phyloP scores from a whole-genome alignment of 2,888 invertebrate genomes.

The Nowickia ferox region DNA sequence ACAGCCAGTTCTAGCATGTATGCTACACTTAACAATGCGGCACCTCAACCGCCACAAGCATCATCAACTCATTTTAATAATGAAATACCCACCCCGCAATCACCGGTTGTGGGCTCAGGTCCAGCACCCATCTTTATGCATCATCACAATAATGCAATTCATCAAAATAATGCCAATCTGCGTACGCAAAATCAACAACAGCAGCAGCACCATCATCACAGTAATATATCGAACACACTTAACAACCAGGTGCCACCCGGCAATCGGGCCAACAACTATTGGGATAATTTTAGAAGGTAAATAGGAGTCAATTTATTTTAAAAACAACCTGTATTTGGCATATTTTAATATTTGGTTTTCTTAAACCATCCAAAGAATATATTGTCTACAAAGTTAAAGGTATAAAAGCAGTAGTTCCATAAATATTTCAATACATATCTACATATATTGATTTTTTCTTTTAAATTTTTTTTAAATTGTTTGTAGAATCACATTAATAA shows the following conservation, averaged over 20 bases:
- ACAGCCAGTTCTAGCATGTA: slow-evolving; percentile 73
- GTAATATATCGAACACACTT: slow-evolving; percentile 84
- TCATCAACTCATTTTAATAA: slow-evolving; percentile 78
- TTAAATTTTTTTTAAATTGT: slow-evolving; percentile 13
- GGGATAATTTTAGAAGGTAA: slow-evolving; percentile 97
- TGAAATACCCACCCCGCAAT: slow-evolving; percentile 78
- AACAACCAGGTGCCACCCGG: slow-evolving; percentile 96
- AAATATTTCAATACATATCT: neutral
- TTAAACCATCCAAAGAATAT: neutral
- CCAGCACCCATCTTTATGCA: slow-evolving; percentile 83
- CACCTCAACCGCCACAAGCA: slow-evolving; percentile 74
- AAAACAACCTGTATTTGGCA: neutral
- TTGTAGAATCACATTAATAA: slow-evolving; percentile 35
- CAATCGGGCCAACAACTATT: slow-evolving; percentile 95
- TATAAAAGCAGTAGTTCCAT: no score
- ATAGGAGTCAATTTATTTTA: slow-evolving; percentile 41
- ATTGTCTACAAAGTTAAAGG: no score
- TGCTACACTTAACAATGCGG: slow-evolving; percentile 78
- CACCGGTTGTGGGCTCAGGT: slow-evolving; percentile 77
- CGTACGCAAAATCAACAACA: slow-evolving; percentile 81
- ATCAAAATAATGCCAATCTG: slow-evolving; percentile 82
- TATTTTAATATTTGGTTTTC: neutral
- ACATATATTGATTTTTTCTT: neutral
- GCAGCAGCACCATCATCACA: slow-evolving; percentile 72
- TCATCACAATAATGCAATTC: slow-evolving; percentile 83